Percentiles rank a stretch among this genome's conserved stretches.
Conservation (phyloP, 2,888 invertebrate genomes). For the Teleogryllus oceanicus region DNA sequence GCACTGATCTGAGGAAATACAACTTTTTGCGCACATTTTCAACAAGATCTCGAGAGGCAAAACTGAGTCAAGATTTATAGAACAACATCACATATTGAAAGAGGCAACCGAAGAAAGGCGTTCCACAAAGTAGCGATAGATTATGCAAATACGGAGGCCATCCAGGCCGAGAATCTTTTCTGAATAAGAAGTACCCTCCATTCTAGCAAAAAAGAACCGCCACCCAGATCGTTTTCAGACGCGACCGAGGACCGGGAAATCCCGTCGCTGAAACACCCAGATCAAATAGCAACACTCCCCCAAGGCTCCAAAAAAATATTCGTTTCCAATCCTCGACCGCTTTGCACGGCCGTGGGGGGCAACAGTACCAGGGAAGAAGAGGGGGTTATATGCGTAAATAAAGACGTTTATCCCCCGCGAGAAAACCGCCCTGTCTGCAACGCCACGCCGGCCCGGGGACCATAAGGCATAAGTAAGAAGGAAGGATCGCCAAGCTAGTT, state of each 20-base stretch:
- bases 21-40: no score
- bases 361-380: not conserved
- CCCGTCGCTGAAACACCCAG: not conserved
- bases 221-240: not conserved
- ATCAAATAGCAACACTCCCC: slow-evolving; percentile 10
- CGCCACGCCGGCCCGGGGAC: not conserved
- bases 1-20: no score
- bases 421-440: not conserved
- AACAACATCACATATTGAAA: slow-evolving; percentile 18
- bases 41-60: no score
- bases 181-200: not conserved
- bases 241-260: not conserved
- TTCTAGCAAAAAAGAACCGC: not conserved
- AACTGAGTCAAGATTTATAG: not conserved
- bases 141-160: not conserved
- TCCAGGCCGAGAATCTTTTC: not conserved
- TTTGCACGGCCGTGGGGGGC: not conserved
- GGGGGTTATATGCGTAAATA: slow-evolving; percentile 11
- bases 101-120: not conserved
- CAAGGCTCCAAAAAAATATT: not conserved
- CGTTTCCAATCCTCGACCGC: slow-evolving; percentile 5
- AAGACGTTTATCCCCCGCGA: not conserved
- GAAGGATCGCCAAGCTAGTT: not conserved
- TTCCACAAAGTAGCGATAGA: slow-evolving; percentile 18
- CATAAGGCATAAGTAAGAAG: not conserved